phyloP scores from a whole-genome alignment of 2,797 vertebrate genomes.

The Myoxocephalus aenaeus region DNA sequence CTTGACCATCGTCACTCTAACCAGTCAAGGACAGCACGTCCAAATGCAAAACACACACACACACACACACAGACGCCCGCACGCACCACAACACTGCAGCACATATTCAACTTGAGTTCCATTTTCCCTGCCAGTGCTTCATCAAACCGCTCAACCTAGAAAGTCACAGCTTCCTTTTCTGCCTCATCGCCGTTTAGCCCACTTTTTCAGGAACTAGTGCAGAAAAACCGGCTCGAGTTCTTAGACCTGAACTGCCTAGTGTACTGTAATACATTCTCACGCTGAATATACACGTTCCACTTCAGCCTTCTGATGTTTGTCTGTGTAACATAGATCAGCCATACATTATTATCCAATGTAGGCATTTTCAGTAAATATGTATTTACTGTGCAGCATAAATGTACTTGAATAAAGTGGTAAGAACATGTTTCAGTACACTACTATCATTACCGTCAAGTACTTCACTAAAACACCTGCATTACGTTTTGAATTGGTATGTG shows the following conservation, averaged over 20 bases:
- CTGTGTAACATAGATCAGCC: conserved; percentile 5
- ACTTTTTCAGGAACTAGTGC: conserved; percentile 40
- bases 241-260: background rate
- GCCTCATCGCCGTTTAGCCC: conserved; percentile 45
- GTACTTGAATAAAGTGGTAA: background rate
- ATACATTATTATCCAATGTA: background rate
- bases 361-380: background rate
- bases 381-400: background rate
- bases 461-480: background rate
- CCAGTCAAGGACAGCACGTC: conserved; percentile 11
- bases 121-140: conserved; percentile 42
- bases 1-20: conserved; percentile 29
- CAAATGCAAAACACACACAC: background rate
- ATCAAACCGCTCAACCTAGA: conserved; percentile 49
- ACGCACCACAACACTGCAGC: background rate
- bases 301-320: conserved; percentile 9
- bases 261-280: background rate
- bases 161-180: conserved; percentile 33
- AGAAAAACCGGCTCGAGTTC: conserved; percentile 27
- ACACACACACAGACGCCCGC: background rate
- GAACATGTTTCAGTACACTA: background rate
- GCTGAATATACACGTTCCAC: background rate
- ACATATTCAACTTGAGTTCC: conserved; percentile 39
- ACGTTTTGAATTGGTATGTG: background rate
- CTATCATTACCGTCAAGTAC: background rate